Base-by-base conservation (phyloP, 1,140 invertebrate genomes). In the Sarcophaga bullata region DNA sequence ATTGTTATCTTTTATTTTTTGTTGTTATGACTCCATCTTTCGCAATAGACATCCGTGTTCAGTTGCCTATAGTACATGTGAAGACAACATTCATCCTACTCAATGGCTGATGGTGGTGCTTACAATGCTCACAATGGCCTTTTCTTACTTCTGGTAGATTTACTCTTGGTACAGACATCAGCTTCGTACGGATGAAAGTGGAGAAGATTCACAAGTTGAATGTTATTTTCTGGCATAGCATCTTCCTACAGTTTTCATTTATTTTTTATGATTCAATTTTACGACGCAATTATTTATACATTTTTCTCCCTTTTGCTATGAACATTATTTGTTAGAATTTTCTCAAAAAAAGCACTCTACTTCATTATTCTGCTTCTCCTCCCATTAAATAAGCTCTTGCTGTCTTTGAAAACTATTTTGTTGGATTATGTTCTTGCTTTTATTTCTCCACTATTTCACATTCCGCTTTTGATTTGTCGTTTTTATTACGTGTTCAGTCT, bases 221-320 rank as follows among this genome's bases (percentile, higher is more conserved):
- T 58, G n/a, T 58, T 58, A n/a, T 13, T 58, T 58, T 58, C 13
- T 58, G 7, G 54, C 7, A 13, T 58, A 15, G 54, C 54, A 58
- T 15, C 54, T 13, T 58, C 54, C 54, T 58, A 58, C 54, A 58
- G 54, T 58, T 58, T 58, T 58, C 54, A 58, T 58, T 11, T 58
- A 58, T 13, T 58, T 58, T 58, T 58, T n/a, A 58, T 58, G 54
- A n/a, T 58, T n/a, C 13, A n/a, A 7, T 58, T 52, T 58, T 58
- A 58, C 15, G 54, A 13, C 13, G 11, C 54, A 13, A 58, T 58
- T 13, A 58, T 58, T 58, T 58, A 58, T 58, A 58, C 54, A 58
- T 58, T 58, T 58, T 58, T 58, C 54, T 58, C 54, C 54, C 13
- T 58, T 58, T 58, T 58, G 13, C 54, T n/a, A 58, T 58, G n/a